Base-by-base conservation (phyloP, 2,113 vertebrate species). In the Mirounga angustirostris region DNA sequence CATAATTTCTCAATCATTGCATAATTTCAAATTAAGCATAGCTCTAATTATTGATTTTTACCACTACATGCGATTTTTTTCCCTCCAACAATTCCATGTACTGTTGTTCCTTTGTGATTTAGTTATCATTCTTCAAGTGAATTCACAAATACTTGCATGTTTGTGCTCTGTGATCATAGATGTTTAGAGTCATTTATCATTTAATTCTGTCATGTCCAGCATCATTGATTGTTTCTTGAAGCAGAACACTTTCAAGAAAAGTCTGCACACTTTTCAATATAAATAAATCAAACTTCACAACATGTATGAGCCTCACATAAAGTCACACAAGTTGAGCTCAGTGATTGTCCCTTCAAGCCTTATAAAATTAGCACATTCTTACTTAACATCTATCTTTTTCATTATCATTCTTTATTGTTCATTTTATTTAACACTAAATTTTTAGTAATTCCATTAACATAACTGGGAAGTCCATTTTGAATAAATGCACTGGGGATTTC, bases 151-250 rank as follows among this genome's bases (percentile, higher is more conserved):
- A 13, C 65, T 54, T 40, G 11, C n/a, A 14, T 85, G 36, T 97
- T 93, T 97, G 73, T 78, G 30, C 52, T 83, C 58, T 11, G 0
- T 0, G 10, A 71, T 73, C 71, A 52, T 10, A 65, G 63, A 82
- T 74, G 43, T 94, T 98, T 97, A 96, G 80, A 96, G 59, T 36
- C 83, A 98, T 97, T 97, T 74, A 97, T 98, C 94, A 98, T 88
- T 69, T 61, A 93, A 94, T 97, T 97, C 85, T 52, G 1, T 21
- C 95, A 95, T 97, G 96, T 90, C 84, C 74, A 65, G 24, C 93
- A 78, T 84, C 96, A 92, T 86, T 83, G 89, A 95, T 71, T 36
- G 14, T 1, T 97, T 93, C 83, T 89, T 89, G 89, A 95, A 97
- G 96, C 73, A 97, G 85, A 98, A 95, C 87, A 91, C 24, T 94